Percentiles rank a stretch among this genome's conserved stretches.
phyloP scores from a whole-genome alignment of 2,797 vertebrate species.

The Pseudochaenichthys georgianus region DNA sequence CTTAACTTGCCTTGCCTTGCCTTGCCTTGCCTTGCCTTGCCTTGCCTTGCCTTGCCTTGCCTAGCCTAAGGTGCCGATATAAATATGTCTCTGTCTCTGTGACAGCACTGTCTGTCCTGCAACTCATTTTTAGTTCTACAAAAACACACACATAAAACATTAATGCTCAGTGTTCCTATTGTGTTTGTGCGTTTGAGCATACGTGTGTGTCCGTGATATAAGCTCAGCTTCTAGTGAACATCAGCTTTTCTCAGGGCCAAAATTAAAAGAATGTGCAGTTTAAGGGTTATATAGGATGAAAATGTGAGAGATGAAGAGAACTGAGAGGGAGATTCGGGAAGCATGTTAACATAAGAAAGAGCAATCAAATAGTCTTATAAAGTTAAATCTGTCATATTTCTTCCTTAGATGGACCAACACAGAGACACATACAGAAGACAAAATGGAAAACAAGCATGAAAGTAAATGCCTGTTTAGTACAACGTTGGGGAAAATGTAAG shows the following conservation, averaged over 20 bases:
- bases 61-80: not conserved
- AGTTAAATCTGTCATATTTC: not conserved
- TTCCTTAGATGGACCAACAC: not conserved
- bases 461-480: constrained; percentile 58
- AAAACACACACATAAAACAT: constrained; percentile 24
- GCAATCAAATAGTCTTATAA: not conserved
- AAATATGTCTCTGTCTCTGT: constrained; percentile 6
- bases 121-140: constrained; percentile 32
- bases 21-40: too few relatives aligned
- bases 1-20: too few relatives aligned
- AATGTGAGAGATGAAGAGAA: not conserved
- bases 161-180: not conserved
- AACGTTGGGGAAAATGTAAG: constrained; percentile 61
- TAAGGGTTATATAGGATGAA: constrained; percentile 14
- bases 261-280: constrained; percentile 20
- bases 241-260: constrained; percentile 26
- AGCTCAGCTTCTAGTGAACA: constrained; percentile 43
- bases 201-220: constrained; percentile 31
- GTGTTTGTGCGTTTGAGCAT: constrained; percentile 23
- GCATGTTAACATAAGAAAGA: not conserved
- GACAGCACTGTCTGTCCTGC: constrained; percentile 35
- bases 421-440: not conserved
- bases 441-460: constrained; percentile 9
- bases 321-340: not conserved
- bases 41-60: too few relatives aligned